Base-by-base conservation (phyloP, 1,140 invertebrate genomes). In the Stegodyphus mimosarum region DNA sequence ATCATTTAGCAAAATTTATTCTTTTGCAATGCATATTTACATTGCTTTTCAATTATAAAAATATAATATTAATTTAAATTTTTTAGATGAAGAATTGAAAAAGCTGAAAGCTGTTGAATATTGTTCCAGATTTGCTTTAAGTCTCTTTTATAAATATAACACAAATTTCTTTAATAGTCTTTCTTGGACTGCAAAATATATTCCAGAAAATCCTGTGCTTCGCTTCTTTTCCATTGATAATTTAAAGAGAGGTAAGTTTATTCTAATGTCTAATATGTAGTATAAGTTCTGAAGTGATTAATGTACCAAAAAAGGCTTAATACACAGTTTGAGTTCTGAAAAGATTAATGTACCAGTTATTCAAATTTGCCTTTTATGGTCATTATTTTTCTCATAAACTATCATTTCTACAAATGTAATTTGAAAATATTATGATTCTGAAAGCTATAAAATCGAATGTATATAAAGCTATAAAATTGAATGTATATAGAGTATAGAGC, bases 81-180 rank as follows among this genome's bases (percentile, higher is more conserved):
- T 49, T 50, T 15, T 60, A 84, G 81, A 13, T 50, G 72, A 70
- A 2, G 60, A 84, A 11, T 18, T 76, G 33, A 50, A 74, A 49
- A 84, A 84, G 11, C 51, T 84, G 17, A 76, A 84, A 70, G 51
- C 64, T 55, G 81, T 84, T 33, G 51, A 75, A 11, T 84, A 76
- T 69, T 84, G 63, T 64, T 84, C 81, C 6, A 67, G 81, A 75
- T 84, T 55, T 67, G 81, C 81, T 48, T 11, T 84, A 55, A 73
- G 72, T 6, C 76, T 67, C 64, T 84, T 76, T 52, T 84, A 75
- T 70, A 33, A 75, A 6, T 53, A 52, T 7, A 51, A 74, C 11
- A 48, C 18, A 0, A 49, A 51, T 2, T 84, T 49, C 70, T 75
- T 75, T 50, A n/a, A 75, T 48, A 49, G 66, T 7, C 17, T 48